Evolutionary conservation across 1,140 invertebrate genomes (phyloP).

Genomic region (Pseudomyrmex gracilis): DNA sequence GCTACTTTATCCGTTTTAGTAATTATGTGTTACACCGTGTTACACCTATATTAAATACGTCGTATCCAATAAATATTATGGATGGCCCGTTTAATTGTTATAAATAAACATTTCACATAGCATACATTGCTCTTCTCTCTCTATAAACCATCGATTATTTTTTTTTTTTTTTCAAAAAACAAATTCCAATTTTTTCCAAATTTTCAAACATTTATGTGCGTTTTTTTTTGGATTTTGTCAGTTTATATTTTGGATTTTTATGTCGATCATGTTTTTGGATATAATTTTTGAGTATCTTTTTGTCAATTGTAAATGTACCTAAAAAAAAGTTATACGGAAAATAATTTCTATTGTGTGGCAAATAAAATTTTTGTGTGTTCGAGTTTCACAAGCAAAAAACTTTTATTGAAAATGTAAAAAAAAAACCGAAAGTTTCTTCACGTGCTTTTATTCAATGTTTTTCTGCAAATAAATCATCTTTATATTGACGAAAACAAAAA

Average conservation of each 20-base stretch:
- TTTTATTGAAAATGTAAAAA: too few species aligned
- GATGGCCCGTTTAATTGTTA: constrained; percentile 73
- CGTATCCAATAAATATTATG: constrained; percentile 72
- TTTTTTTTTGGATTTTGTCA: too few species aligned
- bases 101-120: constrained; percentile 76
- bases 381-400: too few species aligned
- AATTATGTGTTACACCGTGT: constrained; percentile 42
- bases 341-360: too few species aligned
- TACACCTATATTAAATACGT: constrained; percentile 67
- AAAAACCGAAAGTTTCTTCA: too few species aligned
- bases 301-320: too few species aligned
- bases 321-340: too few species aligned
- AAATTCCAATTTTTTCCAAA: not conserved
- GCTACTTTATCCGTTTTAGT: constrained; percentile 29
- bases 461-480: not conserved
- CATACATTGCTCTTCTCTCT: constrained; percentile 48
- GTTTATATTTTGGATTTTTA: not conserved
- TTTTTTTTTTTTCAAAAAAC: not conserved
- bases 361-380: not conserved
- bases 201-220: not conserved
- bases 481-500: not conserved
- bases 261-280: not conserved
- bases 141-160: constrained; percentile 41
- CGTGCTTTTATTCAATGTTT: not conserved
- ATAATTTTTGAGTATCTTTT: too few species aligned